phyloP scores from a whole-genome alignment of 2,113 vertebrate genomes.

The Aldabrachelys gigantea region DNA sequence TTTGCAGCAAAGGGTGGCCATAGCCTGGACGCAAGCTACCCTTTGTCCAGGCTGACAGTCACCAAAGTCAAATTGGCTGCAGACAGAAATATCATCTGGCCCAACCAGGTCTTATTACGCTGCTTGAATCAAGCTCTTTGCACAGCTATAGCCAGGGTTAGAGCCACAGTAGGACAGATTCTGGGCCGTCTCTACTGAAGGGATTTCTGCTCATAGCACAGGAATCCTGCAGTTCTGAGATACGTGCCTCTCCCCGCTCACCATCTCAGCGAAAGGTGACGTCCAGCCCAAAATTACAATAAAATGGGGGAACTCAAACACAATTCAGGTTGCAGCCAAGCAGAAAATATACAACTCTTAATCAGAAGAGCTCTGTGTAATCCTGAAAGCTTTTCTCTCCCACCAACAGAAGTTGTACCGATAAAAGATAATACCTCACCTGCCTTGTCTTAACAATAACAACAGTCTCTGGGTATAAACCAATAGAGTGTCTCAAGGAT shows the following conservation, averaged over 20 bases:
- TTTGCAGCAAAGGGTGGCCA: no score
- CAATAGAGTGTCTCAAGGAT: background rate
- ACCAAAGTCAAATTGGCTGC: no score
- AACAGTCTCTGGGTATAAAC: background rate
- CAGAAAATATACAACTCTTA: background rate
- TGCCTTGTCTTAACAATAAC: no score
- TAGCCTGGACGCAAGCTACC: no score
- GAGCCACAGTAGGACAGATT: background rate
- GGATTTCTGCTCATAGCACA: background rate
- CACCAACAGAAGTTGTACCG: background rate
- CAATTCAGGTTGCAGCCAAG: background rate
- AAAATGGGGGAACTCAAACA: background rate
- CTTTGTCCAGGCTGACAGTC: no score
- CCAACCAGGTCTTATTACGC: background rate
- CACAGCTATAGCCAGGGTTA: background rate
- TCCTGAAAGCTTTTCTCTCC: background rate
- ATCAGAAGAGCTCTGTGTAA: background rate
- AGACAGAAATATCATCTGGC: no score
- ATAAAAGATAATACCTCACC: background rate
- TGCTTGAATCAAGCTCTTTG: background rate
- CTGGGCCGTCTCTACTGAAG: no score
- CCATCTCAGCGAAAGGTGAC: background rate
- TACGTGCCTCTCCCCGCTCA: background rate
- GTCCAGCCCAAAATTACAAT: background rate
- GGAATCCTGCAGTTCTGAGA: background rate